Evolutionary conservation across 2,113 vertebrate genomes (phyloP).

Genomic region (Ciconia boyciana): DNA sequence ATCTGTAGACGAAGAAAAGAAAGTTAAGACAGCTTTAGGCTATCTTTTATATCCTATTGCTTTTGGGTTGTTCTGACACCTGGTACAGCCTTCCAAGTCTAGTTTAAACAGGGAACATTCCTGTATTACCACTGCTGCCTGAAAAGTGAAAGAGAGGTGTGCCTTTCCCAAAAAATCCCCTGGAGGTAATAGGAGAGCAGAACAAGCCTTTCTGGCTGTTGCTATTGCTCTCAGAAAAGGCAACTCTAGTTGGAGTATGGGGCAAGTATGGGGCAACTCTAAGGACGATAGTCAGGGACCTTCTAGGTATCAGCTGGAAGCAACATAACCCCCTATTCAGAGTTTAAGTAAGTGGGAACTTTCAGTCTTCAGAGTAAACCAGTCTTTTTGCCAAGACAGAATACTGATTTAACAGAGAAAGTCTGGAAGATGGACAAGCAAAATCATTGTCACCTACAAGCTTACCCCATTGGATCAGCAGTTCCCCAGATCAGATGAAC

Average conservation of each 20-base stretch:
- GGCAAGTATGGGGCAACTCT: background rate
- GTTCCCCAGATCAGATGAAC: background rate
- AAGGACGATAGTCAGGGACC: background rate
- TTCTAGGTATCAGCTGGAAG: background rate
- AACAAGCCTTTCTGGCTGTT: background rate
- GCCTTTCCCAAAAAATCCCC: background rate
- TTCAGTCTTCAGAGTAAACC: background rate
- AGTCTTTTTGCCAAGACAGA: background rate
- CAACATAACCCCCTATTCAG: fast-evolving
- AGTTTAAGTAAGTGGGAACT: background rate
- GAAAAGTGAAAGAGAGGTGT: background rate
- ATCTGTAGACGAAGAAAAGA: background rate
- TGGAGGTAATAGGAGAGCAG: background rate
- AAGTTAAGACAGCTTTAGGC: background rate
- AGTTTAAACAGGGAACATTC: background rate
- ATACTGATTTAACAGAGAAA: background rate
- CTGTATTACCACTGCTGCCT: background rate
- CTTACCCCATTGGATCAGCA: background rate
- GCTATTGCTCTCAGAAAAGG: background rate
- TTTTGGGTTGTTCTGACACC: background rate
- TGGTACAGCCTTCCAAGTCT: background rate
- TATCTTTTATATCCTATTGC: background rate
- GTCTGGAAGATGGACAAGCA: background rate
- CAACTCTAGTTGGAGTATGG: background rate
- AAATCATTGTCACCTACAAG: background rate